These are phyloP conservation scores for Lasioglossum malachurum DNA, from an alignment of 2,888 invertebrate species.

Conservation along the genomic window DNA sequence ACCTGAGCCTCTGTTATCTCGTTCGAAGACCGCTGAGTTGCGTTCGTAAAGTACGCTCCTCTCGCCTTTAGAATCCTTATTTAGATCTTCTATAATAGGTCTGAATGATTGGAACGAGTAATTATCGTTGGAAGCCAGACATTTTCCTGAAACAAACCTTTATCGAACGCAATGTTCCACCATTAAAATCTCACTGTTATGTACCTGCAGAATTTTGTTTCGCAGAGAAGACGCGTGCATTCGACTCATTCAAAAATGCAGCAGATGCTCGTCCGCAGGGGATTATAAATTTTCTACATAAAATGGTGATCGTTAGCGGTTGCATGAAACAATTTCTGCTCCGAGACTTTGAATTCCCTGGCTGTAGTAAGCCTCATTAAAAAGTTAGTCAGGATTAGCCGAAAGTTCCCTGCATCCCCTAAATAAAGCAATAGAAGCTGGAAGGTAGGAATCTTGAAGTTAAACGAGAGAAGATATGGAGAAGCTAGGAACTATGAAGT, in stretches of 20 bases:
- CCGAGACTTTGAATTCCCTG: neutral
- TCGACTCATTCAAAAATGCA: neutral
- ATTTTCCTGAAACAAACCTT: neutral
- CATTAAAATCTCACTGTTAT: no score
- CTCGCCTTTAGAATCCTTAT: neutral
- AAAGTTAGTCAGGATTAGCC: neutral
- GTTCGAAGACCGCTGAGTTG: neutral
- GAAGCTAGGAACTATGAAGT: neutral
- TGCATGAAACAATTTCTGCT: neutral
- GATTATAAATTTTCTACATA: neutral
- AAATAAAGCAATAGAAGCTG: constrained; percentile 1
- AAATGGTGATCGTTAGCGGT: neutral
- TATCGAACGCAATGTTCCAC: no score
- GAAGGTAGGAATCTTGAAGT: neutral
- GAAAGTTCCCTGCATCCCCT: neutral
- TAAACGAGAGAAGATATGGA: neutral
- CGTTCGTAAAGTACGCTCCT: neutral
- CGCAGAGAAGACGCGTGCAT: neutral
- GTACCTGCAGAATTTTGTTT: neutral
- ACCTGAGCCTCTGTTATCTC: neutral
- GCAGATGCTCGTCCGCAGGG: neutral
- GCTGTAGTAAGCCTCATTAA: neutral
- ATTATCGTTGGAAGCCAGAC: no score
- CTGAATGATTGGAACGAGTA: no score
- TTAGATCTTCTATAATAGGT: neutral